Conservation (phyloP, 2,797 vertebrate genomes). For the Euphonia xanthogaster region DNA sequence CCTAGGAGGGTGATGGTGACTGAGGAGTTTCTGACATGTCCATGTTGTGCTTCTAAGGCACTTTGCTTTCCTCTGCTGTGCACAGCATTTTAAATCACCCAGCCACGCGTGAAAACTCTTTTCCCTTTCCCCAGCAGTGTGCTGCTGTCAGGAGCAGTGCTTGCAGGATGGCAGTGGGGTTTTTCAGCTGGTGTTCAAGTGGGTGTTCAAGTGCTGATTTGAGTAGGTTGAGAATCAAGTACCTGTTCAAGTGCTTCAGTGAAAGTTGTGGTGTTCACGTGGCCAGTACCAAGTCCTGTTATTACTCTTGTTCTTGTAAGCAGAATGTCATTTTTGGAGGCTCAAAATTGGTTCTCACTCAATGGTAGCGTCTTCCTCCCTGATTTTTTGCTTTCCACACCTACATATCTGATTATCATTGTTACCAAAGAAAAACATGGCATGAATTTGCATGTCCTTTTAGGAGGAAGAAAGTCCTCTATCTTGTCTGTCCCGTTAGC, state of each 20-base stretch:
- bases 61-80: neutral
- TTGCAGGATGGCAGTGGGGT: neutral
- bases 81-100: rapidly evolving
- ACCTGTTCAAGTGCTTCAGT: neutral
- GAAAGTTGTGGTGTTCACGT: rapidly evolving
- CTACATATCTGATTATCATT: rapidly evolving
- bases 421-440: neutral
- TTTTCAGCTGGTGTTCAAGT: neutral
- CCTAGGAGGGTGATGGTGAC: neutral
- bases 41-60: rapidly evolving
- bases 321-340: neutral
- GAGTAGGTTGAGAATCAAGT: neutral
- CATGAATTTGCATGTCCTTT: neutral
- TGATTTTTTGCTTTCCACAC: neutral
- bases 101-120: rapidly evolving
- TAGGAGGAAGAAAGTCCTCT: neutral
- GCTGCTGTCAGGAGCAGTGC: neutral
- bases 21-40: neutral
- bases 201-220: neutral
- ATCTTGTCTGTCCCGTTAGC: rapidly evolving
- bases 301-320: neutral
- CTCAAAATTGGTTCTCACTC: rapidly evolving
- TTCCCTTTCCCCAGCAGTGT: neutral
- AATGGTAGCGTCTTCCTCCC: neutral
- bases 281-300: neutral